Base-by-base conservation (phyloP, 2,797 vertebrate genomes). In the Diplodus sargus region DNA sequence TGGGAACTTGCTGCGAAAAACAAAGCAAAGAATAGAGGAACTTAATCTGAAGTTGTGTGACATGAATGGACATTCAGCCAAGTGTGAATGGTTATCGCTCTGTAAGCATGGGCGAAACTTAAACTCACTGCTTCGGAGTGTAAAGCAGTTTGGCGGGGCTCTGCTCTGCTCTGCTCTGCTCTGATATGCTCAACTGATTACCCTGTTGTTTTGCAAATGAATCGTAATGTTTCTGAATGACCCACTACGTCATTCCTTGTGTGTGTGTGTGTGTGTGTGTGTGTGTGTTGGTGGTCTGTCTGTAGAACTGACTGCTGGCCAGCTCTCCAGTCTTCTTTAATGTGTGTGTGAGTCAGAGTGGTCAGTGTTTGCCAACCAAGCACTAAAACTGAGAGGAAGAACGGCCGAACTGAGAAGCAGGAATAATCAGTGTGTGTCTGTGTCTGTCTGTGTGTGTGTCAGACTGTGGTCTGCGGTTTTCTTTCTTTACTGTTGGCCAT, bases 281-380 rank as follows among this genome's bases (percentile, higher is more conserved):
- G 53, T 64, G 65, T 80, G 73, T 52, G 58, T 53, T 62, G 82
- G 75, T 89, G 87, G 77, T 91, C 85, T 65, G 30, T 80, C 78
- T 77, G 16, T 48, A 53, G 23, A 39, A 39, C 30, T 43, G 70
- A 81, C 42, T 76, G 16, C 43, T 4, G 52, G 67, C 62, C 64
- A 84, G 47, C 66, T 67, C 59, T 64, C 14, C 52, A 63, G 74
- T 73, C 69, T 75, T 45, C 34, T 70, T 72, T 69, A 66, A 34
- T 62, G 23, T 54, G 60, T 73, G 70, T 70, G 61, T 83, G 77
- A 81, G 78, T 87, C 79, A 78, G 70, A 62, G 74, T 13, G 64
- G 78, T 82, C 69, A 82, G 42, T 13, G 25, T 74, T 60, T 4
- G 76, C 71, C 69, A 77, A 65, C 42, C 57, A 49, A 76, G 65